Evolutionary conservation across 1,140 invertebrate genomes (phyloP), one percentile per base, ranked within the genome.

Genomic region (Popillia japonica): DNA sequence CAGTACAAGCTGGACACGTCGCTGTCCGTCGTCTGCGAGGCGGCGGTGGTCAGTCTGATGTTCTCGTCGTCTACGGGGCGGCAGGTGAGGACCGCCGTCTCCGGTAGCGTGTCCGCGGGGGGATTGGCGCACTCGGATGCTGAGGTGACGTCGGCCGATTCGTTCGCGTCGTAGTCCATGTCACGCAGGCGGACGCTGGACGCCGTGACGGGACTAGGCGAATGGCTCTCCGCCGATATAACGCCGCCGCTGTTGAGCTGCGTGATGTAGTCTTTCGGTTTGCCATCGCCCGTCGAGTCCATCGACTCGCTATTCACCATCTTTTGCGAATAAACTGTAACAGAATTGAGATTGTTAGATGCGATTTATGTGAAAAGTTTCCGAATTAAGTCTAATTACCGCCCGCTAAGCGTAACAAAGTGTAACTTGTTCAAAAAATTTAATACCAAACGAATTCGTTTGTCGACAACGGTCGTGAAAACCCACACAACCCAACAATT

Each of bases 241-340:
- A n/a, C 61, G 17, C 17, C 61, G 44, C 75, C 77, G 17, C 40
- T 75, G 42, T 78, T 74, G 40, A 78, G 73, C 68, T 83, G 81
- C 61, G 81, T 83, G 77, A 77, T 80, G 59, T 76, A 68, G 61
- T 79, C 79, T 78, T 82, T 83, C 75, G 78, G 64, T 27, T 81
- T 83, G 79, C 80, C 80, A 82, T 84, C 82, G 75, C 78, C 76
- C 72, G 78, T 77, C 40, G 81, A 81, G 75, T 82, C 82, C 82
- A 82, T 82, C 23, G 82, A 82, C 77, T 83, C 81, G 79, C 83
- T 84, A 77, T 86, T 86, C 79, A 86, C 85, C 85, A 86, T 86
- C 75, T 77, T 74, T 40, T 20, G 20, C 72, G 41, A 41, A n/a
- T 74, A 20, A 41, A 41, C 41, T 74, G 34, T 6, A 74, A 40